Base-by-base conservation (phyloP, 2,797 vertebrate species). In the Pangasius mekongensis region DNA sequence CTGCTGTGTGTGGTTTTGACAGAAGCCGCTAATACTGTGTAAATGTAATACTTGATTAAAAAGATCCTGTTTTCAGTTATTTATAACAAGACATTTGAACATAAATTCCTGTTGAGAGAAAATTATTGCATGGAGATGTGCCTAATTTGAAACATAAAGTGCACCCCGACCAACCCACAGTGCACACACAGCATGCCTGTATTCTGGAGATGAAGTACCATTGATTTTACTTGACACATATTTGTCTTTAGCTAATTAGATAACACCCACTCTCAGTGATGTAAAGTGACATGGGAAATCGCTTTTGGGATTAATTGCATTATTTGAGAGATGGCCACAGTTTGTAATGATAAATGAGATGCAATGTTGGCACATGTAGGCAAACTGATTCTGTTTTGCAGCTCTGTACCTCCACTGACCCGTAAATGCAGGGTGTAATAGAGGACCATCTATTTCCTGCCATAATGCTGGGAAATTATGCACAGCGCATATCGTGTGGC, bases 161-260 rank as follows among this genome's bases (percentile, higher is more conserved):
- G 62, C 43, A 11, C 43, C 82, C 43, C 43, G 13, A 20, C n/a
- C 30, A 30, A 52, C 62, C 43, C 60, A 20, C 81, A 66, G 60
- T 62, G 66, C 76, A 49, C 52, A 86, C n/a, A 39, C 52, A 81
- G 84, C 84, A 83, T 69, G 73, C 30, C n/a, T 83, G 60, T 49
- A 49, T 71, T 77, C 58, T 86, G 83, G 30, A 78, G 73, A 88
- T 76, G 22, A 88, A 88, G 87, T 54, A 58, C 66, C 71, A 85
- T 86, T 88, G 71, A 90, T 86, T 88, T 76, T 73, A 64, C 87
- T 74, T 83, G 89, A 83, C 85, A 60, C 77, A 78, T 52, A 87
- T 91, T 84, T 87, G 78, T 67, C 87, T 73, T 89, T 86, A 74
- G 56, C 80, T 90, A 90, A 90, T 89, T 89, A 86, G 84, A 62